Percentiles rank a stretch among this genome's conserved stretches.
These are phyloP conservation scores for Drosophila austrosaltans DNA, from an alignment of 2,888 invertebrate genomes.

Conservation along the genomic window DNA sequence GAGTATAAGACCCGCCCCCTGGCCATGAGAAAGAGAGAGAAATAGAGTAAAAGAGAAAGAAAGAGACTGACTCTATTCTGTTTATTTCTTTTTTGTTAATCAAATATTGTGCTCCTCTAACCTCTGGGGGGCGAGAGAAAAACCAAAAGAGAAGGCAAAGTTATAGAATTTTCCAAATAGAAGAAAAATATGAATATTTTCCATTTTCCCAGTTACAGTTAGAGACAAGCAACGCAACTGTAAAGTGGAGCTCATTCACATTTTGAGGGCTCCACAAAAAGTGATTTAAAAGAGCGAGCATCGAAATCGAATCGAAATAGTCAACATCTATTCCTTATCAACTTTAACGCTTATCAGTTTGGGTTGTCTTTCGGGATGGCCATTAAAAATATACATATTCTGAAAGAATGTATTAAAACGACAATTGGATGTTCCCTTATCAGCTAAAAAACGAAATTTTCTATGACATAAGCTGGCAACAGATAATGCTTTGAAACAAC, in stretches of 20 bases:
- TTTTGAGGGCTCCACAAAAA: constrained; percentile 4
- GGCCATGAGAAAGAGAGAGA: constrained; percentile 15
- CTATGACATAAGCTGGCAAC: constrained; percentile 59
- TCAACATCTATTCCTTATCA: constrained; percentile 54
- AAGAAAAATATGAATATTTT: constrained; percentile 57
- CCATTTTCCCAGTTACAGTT: constrained; percentile 52
- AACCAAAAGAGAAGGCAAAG: constrained; percentile 56
- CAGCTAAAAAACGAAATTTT: constrained; percentile 38
- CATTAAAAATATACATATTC: constrained; percentile 43
- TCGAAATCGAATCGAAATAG: background rate
- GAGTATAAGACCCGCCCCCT: background rate
- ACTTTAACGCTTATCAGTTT: constrained; percentile 49
- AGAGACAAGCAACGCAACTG: constrained; percentile 57
- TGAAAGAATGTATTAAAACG: constrained; percentile 19
- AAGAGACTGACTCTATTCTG: background rate
- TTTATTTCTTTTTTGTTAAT: constrained; percentile 72
- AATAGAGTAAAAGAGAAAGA: constrained; percentile 28
- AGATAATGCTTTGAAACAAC: constrained; percentile 45
- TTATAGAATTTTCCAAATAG: constrained; percentile 38
- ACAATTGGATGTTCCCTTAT: constrained; percentile 44
- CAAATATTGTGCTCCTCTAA: constrained; percentile 65
- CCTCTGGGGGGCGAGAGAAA: constrained; percentile 45
- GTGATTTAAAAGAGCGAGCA: constrained; percentile 17
- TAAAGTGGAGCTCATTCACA: constrained; percentile 63
- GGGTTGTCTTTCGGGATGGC: constrained; percentile 46